Conservation (phyloP, 2,113 vertebrate genomes). For the Eulemur macaco region DNA sequence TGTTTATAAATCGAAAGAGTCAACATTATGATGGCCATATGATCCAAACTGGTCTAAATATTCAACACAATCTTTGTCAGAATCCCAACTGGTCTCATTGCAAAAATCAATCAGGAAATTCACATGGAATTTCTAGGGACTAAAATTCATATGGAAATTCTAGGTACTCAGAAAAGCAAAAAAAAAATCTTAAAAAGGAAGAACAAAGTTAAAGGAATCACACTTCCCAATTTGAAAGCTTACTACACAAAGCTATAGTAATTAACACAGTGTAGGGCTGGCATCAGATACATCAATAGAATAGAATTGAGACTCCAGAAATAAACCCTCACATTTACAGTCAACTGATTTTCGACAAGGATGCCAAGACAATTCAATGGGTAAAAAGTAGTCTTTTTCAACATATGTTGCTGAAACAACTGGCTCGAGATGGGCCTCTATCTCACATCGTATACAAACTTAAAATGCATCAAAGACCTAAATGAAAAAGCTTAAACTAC, state of each 20-base stretch:
- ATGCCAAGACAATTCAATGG: neutral
- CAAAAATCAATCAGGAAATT: neutral
- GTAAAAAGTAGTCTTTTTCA: conserved; percentile 14
- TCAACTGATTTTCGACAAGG: neutral
- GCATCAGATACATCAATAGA: neutral
- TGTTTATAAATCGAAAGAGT: neutral
- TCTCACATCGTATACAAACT: neutral
- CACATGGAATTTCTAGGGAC: neutral
- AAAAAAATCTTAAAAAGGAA: neutral
- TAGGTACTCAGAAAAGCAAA: neutral
- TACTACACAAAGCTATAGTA: neutral
- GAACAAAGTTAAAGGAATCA: neutral
- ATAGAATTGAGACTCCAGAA: neutral
- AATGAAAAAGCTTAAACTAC: neutral
- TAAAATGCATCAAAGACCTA: neutral
- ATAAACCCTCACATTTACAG: neutral
- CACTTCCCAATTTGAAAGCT: neutral
- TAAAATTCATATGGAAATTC: conserved; percentile 10
- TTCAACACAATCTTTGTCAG: neutral
- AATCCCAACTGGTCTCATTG: neutral
- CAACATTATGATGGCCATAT: neutral
- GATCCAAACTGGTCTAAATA: neutral
- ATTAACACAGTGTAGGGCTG: neutral
- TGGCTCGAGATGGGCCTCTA: neutral
- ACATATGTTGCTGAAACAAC: neutral